These are phyloP conservation scores for Vidua chalybeata DNA, from an alignment of 2,113 vertebrate species.

Conservation along the genomic window DNA sequence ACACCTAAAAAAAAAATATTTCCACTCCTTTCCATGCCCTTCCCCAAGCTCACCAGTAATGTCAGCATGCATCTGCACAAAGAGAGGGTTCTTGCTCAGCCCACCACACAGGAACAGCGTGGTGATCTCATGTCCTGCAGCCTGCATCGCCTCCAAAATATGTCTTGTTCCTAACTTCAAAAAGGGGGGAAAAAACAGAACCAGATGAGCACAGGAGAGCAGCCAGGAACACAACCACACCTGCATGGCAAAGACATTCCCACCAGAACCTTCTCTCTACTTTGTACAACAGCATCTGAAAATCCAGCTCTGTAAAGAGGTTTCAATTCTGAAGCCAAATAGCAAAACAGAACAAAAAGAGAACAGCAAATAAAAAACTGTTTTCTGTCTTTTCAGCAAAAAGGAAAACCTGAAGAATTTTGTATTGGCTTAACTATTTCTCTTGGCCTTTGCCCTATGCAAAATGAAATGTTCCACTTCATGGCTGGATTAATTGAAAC, in stretches of 20 bases:
- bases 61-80: slow-evolving; percentile 91
- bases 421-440: slow-evolving; percentile 16
- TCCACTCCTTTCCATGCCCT: neutral
- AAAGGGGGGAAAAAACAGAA: neutral
- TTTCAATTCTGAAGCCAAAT: neutral
- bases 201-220: neutral
- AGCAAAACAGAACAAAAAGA: neutral
- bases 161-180: slow-evolving; percentile 90
- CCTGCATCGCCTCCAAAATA: slow-evolving; percentile 87
- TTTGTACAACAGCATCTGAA: neutral
- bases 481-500: neutral
- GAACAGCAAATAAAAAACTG: neutral
- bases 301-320: neutral
- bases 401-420: slow-evolving; percentile 45
- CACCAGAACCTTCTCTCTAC: neutral
- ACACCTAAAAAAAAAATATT: neutral
- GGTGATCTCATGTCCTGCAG: slow-evolving; percentile 84
- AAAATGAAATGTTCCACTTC: slow-evolving; percentile 26
- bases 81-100: slow-evolving; percentile 93
- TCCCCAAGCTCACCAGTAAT: slow-evolving; percentile 81
- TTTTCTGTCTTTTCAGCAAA: slow-evolving; percentile 48
- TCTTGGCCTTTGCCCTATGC: slow-evolving; percentile 30
- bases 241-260: neutral
- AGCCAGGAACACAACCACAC: neutral
- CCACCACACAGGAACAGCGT: slow-evolving; percentile 93